Evolutionary conservation across 2,113 vertebrate genomes (phyloP).

Genomic region (Dicerorhinus sumatrensis): DNA sequence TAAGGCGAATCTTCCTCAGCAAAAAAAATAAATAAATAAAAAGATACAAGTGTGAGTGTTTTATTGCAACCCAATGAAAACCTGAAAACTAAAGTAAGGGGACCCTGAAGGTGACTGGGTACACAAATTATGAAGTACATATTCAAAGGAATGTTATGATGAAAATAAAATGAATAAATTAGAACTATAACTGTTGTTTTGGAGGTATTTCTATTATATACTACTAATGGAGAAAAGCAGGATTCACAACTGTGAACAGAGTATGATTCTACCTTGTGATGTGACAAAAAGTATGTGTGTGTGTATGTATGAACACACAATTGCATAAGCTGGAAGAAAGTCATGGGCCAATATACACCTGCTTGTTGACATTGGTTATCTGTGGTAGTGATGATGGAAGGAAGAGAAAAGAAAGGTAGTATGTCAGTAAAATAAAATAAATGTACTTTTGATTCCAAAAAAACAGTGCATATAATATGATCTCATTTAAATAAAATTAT

Average conservation of each 20-base stretch:
- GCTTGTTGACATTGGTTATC: background rate
- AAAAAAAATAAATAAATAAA: too few species aligned
- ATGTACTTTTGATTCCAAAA: background rate
- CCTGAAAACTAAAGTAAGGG: background rate
- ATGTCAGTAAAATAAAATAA: background rate
- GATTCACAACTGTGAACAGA: background rate
- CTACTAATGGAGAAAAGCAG: background rate
- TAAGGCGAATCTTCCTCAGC: too few species aligned
- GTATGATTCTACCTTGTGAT: background rate
- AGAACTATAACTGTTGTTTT: background rate
- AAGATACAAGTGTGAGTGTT: background rate
- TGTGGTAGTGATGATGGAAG: background rate
- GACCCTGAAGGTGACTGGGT: background rate
- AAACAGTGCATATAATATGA: background rate
- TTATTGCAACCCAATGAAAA: background rate
- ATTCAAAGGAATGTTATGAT: background rate
- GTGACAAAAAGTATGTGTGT: background rate
- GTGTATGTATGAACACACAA: background rate
- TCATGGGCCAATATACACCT: background rate
- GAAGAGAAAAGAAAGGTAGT: background rate
- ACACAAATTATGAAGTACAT: background rate
- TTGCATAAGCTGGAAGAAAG: background rate
- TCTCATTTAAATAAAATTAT: background rate
- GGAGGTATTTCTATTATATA: background rate
- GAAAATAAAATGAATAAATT: background rate